Conservation (phyloP, 2,797 vertebrate genomes). For the Parauchenoglanis punctatus region DNA sequence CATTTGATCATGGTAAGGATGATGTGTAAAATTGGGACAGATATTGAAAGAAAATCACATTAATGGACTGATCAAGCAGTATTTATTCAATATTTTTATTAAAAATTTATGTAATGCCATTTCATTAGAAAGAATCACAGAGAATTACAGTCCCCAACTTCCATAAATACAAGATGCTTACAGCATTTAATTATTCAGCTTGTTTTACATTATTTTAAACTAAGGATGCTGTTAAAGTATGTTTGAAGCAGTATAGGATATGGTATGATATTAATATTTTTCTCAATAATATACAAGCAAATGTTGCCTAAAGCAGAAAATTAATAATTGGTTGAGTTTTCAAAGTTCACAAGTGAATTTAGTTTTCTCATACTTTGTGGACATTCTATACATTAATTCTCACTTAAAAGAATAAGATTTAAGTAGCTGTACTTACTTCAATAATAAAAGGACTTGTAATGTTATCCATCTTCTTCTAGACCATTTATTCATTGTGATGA, state of each 20-base stretch:
- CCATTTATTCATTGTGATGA: neutral
- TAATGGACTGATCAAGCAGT: neutral
- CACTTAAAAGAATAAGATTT: neutral
- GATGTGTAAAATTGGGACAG: too few relatives aligned
- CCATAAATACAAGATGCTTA: neutral
- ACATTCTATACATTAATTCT: neutral
- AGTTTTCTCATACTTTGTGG: neutral
- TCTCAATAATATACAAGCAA: neutral
- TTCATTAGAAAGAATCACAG: neutral
- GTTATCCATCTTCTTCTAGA: conserved; percentile 5
- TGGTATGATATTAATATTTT: neutral
- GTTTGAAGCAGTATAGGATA: neutral
- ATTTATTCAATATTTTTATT: neutral
- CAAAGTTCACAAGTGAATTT: neutral
- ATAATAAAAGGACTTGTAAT: rapidly evolving
- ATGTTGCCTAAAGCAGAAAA: neutral
- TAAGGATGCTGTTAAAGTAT: neutral
- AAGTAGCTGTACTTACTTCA: conserved; percentile 42
- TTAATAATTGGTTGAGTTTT: neutral
- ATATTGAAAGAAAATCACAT: too few relatives aligned
- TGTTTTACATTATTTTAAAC: neutral
- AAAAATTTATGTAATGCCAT: neutral
- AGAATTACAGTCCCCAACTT: neutral
- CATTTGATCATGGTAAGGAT: too few relatives aligned
- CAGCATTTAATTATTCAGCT: neutral